Base-by-base conservation (phyloP, 2,888 invertebrate species). In the Frankliniella intonsa region DNA sequence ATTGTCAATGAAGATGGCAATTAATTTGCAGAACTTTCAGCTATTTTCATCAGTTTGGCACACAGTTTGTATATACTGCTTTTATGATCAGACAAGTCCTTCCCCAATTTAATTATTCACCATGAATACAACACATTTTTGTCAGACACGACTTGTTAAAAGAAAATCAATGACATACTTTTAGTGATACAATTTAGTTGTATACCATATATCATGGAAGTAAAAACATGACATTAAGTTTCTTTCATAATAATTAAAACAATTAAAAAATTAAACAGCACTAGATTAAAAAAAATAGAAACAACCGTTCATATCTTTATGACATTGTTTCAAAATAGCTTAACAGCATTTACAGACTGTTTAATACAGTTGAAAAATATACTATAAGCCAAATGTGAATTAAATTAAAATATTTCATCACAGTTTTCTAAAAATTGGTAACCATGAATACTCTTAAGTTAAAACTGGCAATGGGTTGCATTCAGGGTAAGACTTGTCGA, bases 1-100 rank as follows among this genome's bases (percentile, higher is more conserved):
- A 76, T 76, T 76, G 69, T 76, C 69, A 76, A 76, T 76, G 69
- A 76, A 76, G 25, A 76, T 76, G 69, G 69, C 69, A 76, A 76
- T 76, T 76, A 76, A 22, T 76, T 76, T 25, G 25, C 69, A 76
- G 17, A 76, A 76, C 22, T 25, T 25, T 9, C 69, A 25, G 22
- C 69, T 25, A 12, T 76, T 55, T 55, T 55, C 14, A 14, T 55
- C 55, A 25, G 22, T 76, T 76, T 76, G 69, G 69, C 69, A 76
- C 69, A 76, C 69, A 76, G 25, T 22, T 76, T 62, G 62, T 62
- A 62, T 14, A n/a, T 62, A 12, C 62, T 19, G 19, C 62, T 62
- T 17, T 17, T n/a, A 62, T 62, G 19, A 62, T 7, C 7, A 62
- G 62, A 62, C 25, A 76, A 22, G 69, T 25, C 10, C 69, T 76